Percentiles rank a stretch among this genome's conserved stretches.
These are phyloP conservation scores for Eurosta solidaginis DNA, from an alignment of 1,140 invertebrate species.

Conservation along the genomic window DNA sequence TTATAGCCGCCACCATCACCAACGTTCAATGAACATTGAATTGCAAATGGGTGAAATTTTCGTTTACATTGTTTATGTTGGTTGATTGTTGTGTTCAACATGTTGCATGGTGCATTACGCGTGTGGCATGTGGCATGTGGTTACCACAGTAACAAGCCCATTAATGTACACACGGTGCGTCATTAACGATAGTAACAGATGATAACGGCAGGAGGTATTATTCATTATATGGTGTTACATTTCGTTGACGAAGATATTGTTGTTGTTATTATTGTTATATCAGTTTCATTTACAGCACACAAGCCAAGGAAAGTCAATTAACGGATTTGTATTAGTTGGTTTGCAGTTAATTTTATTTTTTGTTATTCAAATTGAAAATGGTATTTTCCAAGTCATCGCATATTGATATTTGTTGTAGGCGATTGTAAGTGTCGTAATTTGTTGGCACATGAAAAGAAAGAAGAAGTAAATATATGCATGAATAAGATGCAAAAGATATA, in stretches of 20 bases:
- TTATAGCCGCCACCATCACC: not conserved
- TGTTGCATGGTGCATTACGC: not conserved
- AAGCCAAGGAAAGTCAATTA: not conserved
- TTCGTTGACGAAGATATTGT: not conserved
- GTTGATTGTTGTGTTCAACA: not conserved
- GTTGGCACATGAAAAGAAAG: not conserved
- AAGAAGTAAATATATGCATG: not conserved
- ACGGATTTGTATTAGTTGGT: not conserved
- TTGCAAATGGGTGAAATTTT: not conserved
- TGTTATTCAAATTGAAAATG: not conserved
- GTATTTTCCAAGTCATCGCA: not conserved
- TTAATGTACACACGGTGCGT: not conserved
- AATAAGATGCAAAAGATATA: not conserved
- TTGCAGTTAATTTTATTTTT: not conserved
- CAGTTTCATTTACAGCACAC: not conserved
- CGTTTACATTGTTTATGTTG: not conserved
- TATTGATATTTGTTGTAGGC: not conserved
- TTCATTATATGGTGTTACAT: not conserved
- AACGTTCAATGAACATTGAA: not conserved
- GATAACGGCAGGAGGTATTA: not conserved
- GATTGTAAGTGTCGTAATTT: not conserved
- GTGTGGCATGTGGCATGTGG: not conserved
- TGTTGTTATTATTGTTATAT: conserved; percentile 4
- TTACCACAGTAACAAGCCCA: conserved; percentile 7
- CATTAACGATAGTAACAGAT: not conserved